Conservation (phyloP, 2,888 invertebrate genomes). For the Nipponacmea schrenckii region DNA sequence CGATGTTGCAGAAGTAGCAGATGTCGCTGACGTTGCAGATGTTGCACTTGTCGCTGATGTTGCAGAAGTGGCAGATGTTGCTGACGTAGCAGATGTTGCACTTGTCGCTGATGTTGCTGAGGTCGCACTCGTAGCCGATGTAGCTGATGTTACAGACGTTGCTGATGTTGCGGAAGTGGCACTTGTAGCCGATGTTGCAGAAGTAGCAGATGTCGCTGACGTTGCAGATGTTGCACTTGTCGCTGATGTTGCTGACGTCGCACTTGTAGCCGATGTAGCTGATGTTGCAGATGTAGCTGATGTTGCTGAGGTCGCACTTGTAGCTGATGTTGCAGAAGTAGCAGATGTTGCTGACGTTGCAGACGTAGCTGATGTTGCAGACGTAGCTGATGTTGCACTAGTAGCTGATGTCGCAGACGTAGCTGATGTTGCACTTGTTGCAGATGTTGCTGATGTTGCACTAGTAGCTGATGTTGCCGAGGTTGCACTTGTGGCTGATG, state of each 20-base stretch:
- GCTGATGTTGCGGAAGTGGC: not conserved
- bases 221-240: not conserved
- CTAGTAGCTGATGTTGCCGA: not conserved
- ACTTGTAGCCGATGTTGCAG: not conserved
- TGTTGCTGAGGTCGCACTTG: not conserved
- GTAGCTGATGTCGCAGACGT: not conserved
- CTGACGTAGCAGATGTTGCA: not conserved
- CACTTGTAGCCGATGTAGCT: not conserved
- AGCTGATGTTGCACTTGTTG: not conserved
- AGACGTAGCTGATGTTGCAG: not conserved
- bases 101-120: not conserved
- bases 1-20: not conserved
- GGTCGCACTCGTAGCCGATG: not conserved
- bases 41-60: not conserved
- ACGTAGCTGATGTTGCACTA: not conserved
- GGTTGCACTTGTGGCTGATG: not conserved
- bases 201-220: not conserved
- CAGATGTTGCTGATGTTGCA: not conserved
- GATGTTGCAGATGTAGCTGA: not conserved
- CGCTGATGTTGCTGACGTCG: not conserved
- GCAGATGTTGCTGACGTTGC: not conserved
- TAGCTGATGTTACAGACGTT: not conserved
- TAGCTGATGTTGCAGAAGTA: not conserved
- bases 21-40: not conserved
- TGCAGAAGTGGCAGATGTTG: not conserved